phyloP scores from a whole-genome alignment of 1,140 invertebrate genomes.

The Drosophila sulfurigaster region DNA sequence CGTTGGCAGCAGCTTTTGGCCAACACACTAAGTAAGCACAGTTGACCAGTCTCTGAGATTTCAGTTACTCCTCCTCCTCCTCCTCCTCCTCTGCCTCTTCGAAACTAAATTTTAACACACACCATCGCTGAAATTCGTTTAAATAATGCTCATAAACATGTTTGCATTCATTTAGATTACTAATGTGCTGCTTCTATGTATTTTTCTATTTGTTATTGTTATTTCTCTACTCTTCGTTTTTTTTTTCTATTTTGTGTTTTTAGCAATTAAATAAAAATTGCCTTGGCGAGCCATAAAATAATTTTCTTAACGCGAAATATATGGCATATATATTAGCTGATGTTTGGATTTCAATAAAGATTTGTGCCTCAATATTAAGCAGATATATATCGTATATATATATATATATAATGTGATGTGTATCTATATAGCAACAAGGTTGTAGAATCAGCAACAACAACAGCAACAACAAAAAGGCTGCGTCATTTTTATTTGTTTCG shows the following conservation, averaged over 20 bases:
- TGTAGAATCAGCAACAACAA: constrained; percentile 31
- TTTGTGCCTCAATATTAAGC: constrained; percentile 52
- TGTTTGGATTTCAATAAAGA: constrained; percentile 64
- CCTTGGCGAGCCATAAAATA: constrained; percentile 41
- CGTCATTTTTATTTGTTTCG: constrained; percentile 82
- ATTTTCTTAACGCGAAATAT: constrained; percentile 52
- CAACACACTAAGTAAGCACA: constrained; percentile 17
- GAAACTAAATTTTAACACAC: not conserved
- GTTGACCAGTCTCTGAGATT: constrained; percentile 16
- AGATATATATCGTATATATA: constrained; percentile 14
- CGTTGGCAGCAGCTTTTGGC: constrained; percentile 31
- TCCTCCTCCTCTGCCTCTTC: not conserved
- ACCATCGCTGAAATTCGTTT: constrained; percentile 13
- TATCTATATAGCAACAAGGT: constrained; percentile 38
- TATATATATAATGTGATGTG: constrained; percentile 19
- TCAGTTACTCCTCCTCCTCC: not conserved
- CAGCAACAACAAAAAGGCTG: constrained; percentile 57
- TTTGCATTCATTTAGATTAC: constrained; percentile 23
- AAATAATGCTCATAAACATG: constrained; percentile 35
- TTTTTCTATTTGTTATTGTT: constrained; percentile 14
- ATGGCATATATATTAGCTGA: constrained; percentile 59
- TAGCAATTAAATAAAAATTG: constrained; percentile 53
- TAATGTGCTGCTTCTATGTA: constrained; percentile 2
- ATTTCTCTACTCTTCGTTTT: not conserved
- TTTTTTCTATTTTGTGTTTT: constrained; percentile 11